Percentiles rank a stretch among this genome's conserved stretches.
These are phyloP conservation scores for Ophonus ardosiacus DNA, from an alignment of 2,888 invertebrate species.

Conservation along the genomic window DNA sequence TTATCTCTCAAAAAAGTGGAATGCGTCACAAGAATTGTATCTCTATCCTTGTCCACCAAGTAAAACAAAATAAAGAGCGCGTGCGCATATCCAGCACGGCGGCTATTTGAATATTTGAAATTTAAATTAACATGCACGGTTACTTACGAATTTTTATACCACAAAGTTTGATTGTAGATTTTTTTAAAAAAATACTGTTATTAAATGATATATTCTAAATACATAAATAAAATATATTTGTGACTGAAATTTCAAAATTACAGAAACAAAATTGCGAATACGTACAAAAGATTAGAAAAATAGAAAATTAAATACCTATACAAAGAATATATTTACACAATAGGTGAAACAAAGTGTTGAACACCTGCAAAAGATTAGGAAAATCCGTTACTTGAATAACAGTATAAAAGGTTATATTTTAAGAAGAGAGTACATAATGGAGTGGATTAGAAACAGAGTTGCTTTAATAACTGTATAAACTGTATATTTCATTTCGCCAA, in stretches of 20 bases:
- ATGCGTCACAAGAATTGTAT: background rate
- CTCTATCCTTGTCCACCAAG: background rate
- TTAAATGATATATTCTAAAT: background rate
- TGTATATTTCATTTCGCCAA: too few relatives aligned
- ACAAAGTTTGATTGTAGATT: conserved; percentile 3
- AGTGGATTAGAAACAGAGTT: background rate
- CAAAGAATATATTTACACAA: background rate
- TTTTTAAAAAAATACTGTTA: conserved; percentile 10
- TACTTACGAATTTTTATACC: conserved; percentile 19
- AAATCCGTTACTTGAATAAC: background rate
- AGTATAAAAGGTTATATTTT: background rate
- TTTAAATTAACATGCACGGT: background rate
- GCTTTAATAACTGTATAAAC: background rate
- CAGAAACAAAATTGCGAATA: background rate
- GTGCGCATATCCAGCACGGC: background rate
- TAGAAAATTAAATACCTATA: background rate
- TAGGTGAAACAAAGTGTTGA: conserved; percentile 5
- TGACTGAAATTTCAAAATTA: background rate
- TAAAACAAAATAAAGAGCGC: background rate
- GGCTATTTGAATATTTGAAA: background rate
- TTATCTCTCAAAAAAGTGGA: background rate
- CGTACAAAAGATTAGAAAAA: conserved; percentile 6
- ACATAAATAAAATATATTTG: conserved; percentile 3
- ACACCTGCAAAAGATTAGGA: background rate
- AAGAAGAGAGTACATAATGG: background rate